Percentiles rank a stretch among this genome's conserved stretches.
Evolutionary conservation across 2,113 vertebrate species (phyloP).

Genomic region (Ceyx cyanopectus): DNA sequence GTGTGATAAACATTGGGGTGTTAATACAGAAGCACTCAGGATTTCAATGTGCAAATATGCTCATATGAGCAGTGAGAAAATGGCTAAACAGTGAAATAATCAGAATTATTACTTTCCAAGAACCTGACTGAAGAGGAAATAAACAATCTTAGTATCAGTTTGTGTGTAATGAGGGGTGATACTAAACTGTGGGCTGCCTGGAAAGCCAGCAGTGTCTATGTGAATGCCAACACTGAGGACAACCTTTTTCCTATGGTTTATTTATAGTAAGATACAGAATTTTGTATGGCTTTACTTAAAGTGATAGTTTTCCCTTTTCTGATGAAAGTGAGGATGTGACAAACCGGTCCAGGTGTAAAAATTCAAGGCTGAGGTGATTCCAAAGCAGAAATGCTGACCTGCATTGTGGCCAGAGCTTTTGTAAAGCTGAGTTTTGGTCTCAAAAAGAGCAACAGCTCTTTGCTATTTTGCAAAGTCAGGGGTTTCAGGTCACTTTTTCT

Average conservation of each 20-base stretch:
- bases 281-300: conserved; percentile 27
- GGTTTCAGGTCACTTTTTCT: background rate
- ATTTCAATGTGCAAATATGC: background rate
- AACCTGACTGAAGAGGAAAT: background rate
- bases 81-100: background rate
- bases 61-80: background rate
- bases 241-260: background rate
- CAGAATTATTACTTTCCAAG: background rate
- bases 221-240: background rate
- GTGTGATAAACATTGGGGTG: background rate
- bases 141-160: background rate
- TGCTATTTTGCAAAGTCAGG: background rate
- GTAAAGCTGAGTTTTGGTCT: background rate
- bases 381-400: background rate
- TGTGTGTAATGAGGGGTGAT: accelerated
- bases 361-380: conserved; percentile 18
- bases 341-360: conserved; percentile 52
- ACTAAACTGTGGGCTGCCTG: background rate
- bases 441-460: background rate
- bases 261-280: conserved; percentile 8
- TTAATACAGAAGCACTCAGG: background rate
- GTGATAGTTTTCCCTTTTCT: conserved; percentile 9
- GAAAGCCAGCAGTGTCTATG: background rate
- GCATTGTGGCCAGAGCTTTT: background rate
- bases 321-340: conserved; percentile 13